These are phyloP conservation scores for Dinocampus coccinellae DNA, from an alignment of 2,888 invertebrate species.

Conservation along the genomic window DNA sequence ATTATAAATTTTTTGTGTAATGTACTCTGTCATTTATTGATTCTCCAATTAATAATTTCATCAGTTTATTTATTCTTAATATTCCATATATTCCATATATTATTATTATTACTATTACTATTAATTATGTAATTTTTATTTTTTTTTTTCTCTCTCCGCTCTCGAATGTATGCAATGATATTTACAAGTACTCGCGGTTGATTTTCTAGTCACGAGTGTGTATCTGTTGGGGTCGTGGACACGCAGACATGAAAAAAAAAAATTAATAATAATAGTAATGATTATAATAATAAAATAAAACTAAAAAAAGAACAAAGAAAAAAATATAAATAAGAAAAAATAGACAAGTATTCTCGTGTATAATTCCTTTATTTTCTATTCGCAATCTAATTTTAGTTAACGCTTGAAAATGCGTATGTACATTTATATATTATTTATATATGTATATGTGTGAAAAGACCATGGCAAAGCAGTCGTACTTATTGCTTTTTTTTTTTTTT, in stretches of 20 bases:
- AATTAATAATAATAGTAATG: too few species aligned
- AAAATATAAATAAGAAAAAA: not conserved
- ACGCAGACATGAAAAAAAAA: constrained; percentile 13
- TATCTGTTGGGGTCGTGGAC: constrained; percentile 11
- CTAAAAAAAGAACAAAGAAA: not conserved
- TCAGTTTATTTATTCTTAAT: too few species aligned
- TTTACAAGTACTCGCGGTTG: constrained; percentile 3
- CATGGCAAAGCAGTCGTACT: not conserved
- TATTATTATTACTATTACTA: too few species aligned
- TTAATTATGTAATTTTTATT: too few species aligned
- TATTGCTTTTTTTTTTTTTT: not conserved
- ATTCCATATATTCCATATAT: too few species aligned
- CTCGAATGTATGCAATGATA: too few species aligned
- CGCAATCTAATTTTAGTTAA: constrained; percentile 25
- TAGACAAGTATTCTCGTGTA: not conserved
- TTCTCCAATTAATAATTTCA: too few species aligned
- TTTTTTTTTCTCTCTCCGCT: too few species aligned
- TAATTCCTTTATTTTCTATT: constrained; percentile 22
- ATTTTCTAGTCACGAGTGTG: not conserved
- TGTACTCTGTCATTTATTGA: too few species aligned
- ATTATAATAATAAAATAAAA: too few species aligned
- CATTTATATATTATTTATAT: not conserved
- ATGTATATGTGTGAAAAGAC: constrained; percentile 2
- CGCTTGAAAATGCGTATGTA: constrained; percentile 16
- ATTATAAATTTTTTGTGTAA: too few species aligned